Evolutionary conservation across 2,113 vertebrate genomes (phyloP), one percentile per base, ranked within the genome.

Genomic region (Agelaius tricolor): DNA sequence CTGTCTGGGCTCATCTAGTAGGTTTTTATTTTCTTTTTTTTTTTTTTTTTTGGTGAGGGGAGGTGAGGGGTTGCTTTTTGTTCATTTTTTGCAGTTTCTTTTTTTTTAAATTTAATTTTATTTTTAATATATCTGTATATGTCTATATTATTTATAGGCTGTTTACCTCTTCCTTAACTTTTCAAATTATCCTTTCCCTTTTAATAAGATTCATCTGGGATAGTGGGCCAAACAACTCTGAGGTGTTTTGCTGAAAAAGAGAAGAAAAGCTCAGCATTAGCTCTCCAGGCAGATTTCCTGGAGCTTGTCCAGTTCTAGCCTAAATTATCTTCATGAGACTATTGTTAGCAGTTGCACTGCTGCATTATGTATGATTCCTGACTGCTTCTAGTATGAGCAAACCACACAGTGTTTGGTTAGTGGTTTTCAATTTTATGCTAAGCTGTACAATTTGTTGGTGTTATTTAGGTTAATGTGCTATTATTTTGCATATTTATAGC

Each of bases 341-440:
- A 74, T 94, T 95, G 80, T 96, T 95, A 92, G 79, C 83, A 94
- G 71, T 87, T 89, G 52, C 59, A 71, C 49, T 83, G 37, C 83
- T 97, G 81, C 84, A 84, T 96, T 96, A 90, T 92, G 87, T 72
- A 94, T 96, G 93, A 96, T 77, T 94, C 39, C 87, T 94, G 86
- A 87, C 88, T 93, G 41, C 35, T 96, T 67, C 71, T 97, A 62
- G 22, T 87, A 77, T 74, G 93, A 95, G 82, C 49, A 96, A 95
- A 90, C 78, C 66, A 26, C 66, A 74, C 24, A 57, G 7, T 93
- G 65, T 89, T 95, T 92, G 57, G 71, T 75, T 86, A 93, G 84
- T 67, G 84, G 92, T 51, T 97, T 97, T 87, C 83, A 93, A 91
- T 96, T 96, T 97, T 97, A 92, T 96, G 80, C 78, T 96, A 96